Base-by-base conservation (phyloP, 2,797 vertebrate species). In the Sebastes wilsoni region DNA sequence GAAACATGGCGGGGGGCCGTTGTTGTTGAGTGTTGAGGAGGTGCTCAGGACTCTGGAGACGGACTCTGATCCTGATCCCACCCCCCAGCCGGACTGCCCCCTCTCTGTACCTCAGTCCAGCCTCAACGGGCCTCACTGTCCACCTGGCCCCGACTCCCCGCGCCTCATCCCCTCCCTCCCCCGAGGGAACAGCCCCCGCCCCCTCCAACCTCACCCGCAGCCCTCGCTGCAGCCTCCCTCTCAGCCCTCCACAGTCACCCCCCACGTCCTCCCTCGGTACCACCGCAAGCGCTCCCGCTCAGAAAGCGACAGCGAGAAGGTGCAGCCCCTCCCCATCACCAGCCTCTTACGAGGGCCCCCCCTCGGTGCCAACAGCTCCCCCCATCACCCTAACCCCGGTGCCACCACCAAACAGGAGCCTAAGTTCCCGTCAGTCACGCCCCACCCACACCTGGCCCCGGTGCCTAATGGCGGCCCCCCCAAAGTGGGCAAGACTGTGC, bases 271-370 rank as follows among this genome's bases (percentile, higher is more conserved):
- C 3, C 95, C 96, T 16, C 97, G 97, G 65, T 94, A 97, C 83
- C 98, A 97, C 88, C 97, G 98, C 77, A 99, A 99, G 80, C 97
- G 98, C 42, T 99, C 99, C 34, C 97, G 97, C 81, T 99, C 99
- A 0, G 99, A 99, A 91, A 99, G 98, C 0, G 99, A 99, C 96
- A 99, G 99, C 0, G 98, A 99, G 89, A 99, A 98, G 91, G 96
- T 99, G 87, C 97, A 97, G 86, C 98, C 98, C 74, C 95, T 99
- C 27, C 97, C 98, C 36, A 98, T 99, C 89, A 97, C 98, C 94
- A 98, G 96, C 92, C 97, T 99, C 84, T 94, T 99, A 65, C 95
- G 94, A 14, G 97, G 95, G 77, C 96, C 97, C 1, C 93, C 97
- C 0, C 56, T 97, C 75, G 96, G 96, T 58, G 96, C 97, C 1